Base-by-base conservation (phyloP, 1,140 invertebrate genomes). In the Drosophila arizonae region DNA sequence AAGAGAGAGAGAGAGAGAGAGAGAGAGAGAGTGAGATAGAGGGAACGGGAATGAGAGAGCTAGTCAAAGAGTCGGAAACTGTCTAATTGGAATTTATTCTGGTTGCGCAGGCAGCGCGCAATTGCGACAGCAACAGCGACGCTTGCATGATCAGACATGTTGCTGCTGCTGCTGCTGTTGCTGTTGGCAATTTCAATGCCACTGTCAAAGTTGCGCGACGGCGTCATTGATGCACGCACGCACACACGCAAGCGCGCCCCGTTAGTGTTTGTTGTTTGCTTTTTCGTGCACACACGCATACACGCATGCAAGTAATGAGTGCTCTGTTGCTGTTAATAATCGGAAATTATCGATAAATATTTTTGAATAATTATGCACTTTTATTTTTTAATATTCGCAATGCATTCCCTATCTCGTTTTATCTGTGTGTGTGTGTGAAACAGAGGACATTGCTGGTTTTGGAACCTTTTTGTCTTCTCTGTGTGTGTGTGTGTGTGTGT, bases 151-250 rank as follows among this genome's bases (percentile, higher is more conserved):
- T 69, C 67, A 46, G n/a, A 54, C 43, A 60, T 50, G 48, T 55
- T 64, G 39, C 13, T 66, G 48, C 43, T 50, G 63, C 33, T 33
- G 63, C 76, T 66, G 41, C 43, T 50, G 63, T 26, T 39, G 70
- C 71, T 46, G 24, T 26, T 26, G 17, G 41, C 51, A 57, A 54
- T 78, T 78, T 85, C 81, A 86, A 81, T 85, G 81, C 81, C 81
- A 85, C 51, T 86, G 81, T 66, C 81, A 86, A 71, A 72, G 75
- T 60, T 71, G 24, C 45, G 70, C 72, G 77, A 58, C 60, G 57
- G 57, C 62, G 79, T 77, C 62, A 69, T 84, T 68, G 66, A 79
- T 79, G 76, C 68, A 69, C 75, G 48, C 72, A 65, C 77, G 28
- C 54, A 56, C 56, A 65, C 54, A 62, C 46, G 62, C 64, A 76